These are phyloP conservation scores for Neomorphus geoffroyi DNA, from an alignment of 2,797 vertebrate genomes.

Conservation along the genomic window DNA sequence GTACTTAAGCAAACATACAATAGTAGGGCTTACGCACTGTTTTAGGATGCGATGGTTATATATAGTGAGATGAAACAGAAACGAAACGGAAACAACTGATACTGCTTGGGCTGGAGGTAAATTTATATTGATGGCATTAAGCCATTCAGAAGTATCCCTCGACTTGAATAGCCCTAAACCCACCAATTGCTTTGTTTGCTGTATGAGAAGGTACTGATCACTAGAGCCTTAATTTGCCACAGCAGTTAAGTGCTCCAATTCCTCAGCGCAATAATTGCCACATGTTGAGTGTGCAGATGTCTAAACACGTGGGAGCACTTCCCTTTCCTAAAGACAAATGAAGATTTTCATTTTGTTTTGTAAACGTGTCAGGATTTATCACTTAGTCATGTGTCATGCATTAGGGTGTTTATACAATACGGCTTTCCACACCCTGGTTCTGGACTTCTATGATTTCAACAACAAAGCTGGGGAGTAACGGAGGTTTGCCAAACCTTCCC, in stretches of 20 bases:
- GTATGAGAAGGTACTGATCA: slow-evolving; percentile 61
- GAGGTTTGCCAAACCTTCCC: slow-evolving; percentile 31
- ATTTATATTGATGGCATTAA: slow-evolving; percentile 60
- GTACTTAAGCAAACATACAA: slow-evolving; percentile 67
- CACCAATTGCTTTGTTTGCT: slow-evolving; percentile 44
- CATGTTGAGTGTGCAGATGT: slow-evolving; percentile 83
- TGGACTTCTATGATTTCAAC: slow-evolving; percentile 72
- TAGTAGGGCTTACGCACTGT: slow-evolving; percentile 50
- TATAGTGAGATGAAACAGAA: slow-evolving; percentile 55
- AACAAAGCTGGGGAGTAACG: slow-evolving; percentile 48
- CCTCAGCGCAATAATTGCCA: slow-evolving; percentile 82
- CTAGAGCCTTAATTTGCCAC: slow-evolving; percentile 72
- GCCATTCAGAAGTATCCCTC: neutral
- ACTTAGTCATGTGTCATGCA: slow-evolving; percentile 76
- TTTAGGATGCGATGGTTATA: neutral
- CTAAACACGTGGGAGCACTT: slow-evolving; percentile 83
- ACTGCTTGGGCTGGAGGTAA: slow-evolving; percentile 50
- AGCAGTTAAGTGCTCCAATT: slow-evolving; percentile 80
- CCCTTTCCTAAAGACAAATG: slow-evolving; percentile 75
- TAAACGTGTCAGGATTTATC: slow-evolving; percentile 82
- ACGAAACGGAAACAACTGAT: slow-evolving; percentile 20
- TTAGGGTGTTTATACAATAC: slow-evolving; percentile 81
- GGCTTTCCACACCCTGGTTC: slow-evolving; percentile 72
- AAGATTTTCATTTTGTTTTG: slow-evolving; percentile 81
- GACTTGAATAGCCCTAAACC: slow-evolving; percentile 22